Conservation (phyloP, 2,888 invertebrate genomes). For the Eupithecia vulgata region DNA sequence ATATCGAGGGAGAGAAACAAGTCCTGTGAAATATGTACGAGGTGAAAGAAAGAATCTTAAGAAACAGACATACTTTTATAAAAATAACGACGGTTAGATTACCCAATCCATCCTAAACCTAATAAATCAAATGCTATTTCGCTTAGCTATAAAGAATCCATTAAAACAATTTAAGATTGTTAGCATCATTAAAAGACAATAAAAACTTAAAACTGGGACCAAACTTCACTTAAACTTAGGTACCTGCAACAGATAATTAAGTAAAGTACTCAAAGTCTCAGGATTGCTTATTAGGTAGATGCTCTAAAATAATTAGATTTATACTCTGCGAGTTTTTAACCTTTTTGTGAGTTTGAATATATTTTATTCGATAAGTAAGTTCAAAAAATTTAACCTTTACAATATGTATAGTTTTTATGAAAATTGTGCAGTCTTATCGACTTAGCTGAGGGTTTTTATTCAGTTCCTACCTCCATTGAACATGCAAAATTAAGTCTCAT, state of each 20-base stretch:
- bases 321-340: constrained; percentile 20
- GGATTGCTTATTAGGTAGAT: constrained; percentile 46
- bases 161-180: constrained; percentile 17
- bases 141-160: not conserved
- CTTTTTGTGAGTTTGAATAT: constrained; percentile 8
- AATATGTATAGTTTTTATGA: constrained; percentile 1
- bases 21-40: too few relatives aligned
- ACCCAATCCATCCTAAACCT: too few relatives aligned
- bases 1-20: too few relatives aligned
- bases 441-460: too few relatives aligned
- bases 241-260: constrained; percentile 48
- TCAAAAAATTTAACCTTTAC: not conserved
- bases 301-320: constrained; percentile 38
- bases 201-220: constrained; percentile 38
- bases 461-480: too few relatives aligned
- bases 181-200: constrained; percentile 35
- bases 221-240: constrained; percentile 41
- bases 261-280: constrained; percentile 48
- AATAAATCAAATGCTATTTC: too few relatives aligned
- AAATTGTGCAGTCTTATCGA: too few relatives aligned
- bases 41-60: too few relatives aligned
- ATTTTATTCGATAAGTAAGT: not conserved
- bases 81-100: too few relatives aligned
- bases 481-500: too few relatives aligned
- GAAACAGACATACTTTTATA: too few relatives aligned